Evolutionary conservation across 2,888 invertebrate genomes (phyloP), one percentile per base, ranked within the genome.

Genomic region (Drosophila subquinaria): DNA sequence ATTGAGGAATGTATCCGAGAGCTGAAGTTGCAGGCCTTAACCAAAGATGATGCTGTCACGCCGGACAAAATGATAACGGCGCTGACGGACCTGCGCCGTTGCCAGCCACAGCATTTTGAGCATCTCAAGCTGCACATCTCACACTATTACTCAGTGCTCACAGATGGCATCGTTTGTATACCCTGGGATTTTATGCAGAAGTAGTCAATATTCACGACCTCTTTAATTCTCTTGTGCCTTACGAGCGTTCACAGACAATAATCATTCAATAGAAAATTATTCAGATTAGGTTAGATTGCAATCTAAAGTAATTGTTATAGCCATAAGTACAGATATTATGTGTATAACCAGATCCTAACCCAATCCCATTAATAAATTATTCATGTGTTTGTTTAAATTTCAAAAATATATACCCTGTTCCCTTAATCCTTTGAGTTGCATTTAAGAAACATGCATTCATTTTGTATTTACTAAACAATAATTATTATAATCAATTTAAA

Each of bases 31-130:
- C 93, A 95, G 35, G 94, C 95, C n/a, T 93, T 98, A 1, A 94
- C 95, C 73, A 98, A 98, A 93, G 98, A 98, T 83, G 98, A 98
- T 91, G 97, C 97, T 79, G 95, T 98, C 11, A 97, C 97, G 0
- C 97, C 98, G 0, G 96, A 96, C 70, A 94, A 96, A 70, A 98
- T 98, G 98, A 97, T 98, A 68, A 93, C 95, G 64, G 97, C 97
- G 87, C 96, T 97, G 89, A 94, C 96, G 84, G 94, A 95, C 48
- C 93, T 98, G 60, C 93, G 97, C 9, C 67, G 63, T 15, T 74
- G 76, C 5, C 75, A 76, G 17, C 93, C 93, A 88, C 93, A 97
- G n/a, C 93, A 94, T 72, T 89, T 91, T 35, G 56, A 74, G 13
- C 96, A 95, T 52, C 94, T 96, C 52, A 95, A 95, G 83, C 93